phyloP scores from a whole-genome alignment of 2,888 invertebrate genomes.

The Lasioglossum oenotherae region DNA sequence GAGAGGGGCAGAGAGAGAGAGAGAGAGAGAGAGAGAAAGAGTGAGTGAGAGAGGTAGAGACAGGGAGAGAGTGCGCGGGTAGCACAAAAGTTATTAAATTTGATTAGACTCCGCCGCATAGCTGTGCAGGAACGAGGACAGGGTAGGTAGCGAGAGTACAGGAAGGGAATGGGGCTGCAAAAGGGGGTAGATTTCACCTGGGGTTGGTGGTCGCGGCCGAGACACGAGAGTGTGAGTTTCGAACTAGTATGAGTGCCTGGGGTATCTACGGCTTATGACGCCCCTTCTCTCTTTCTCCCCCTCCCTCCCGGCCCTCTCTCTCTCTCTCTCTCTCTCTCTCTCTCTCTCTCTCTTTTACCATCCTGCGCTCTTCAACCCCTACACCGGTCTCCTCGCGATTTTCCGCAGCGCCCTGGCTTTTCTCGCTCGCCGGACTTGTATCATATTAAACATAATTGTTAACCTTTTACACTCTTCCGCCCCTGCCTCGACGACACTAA shows the following conservation, averaged over 20 bases:
- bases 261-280: constrained; percentile 70
- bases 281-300: not conserved
- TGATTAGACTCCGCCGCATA: constrained; percentile 81
- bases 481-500: not conserved
- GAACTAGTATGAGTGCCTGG: constrained; percentile 73
- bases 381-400: constrained; percentile 12
- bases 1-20: constrained; percentile 37
- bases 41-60: constrained; percentile 41
- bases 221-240: constrained; percentile 73
- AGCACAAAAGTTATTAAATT: constrained; percentile 83
- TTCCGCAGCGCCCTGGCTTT: constrained; percentile 20
- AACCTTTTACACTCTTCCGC: constrained; percentile 75
- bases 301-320: not conserved
- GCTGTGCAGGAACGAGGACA: constrained; percentile 69
- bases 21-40: constrained; percentile 41
- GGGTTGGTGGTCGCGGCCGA: constrained; percentile 68
- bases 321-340: constrained; percentile 11
- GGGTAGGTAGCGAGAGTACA: constrained; percentile 61
- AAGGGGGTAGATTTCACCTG: constrained; percentile 78
- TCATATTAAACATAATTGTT: constrained; percentile 83
- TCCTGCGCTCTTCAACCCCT: not conserved
- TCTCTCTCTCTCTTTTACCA: not conserved
- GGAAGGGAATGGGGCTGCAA: constrained; percentile 48
- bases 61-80: constrained; percentile 63
- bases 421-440: constrained; percentile 55